Evolutionary conservation across 2,888 invertebrate genomes (phyloP).

Genomic region (Leptopilina drosophilae): DNA sequence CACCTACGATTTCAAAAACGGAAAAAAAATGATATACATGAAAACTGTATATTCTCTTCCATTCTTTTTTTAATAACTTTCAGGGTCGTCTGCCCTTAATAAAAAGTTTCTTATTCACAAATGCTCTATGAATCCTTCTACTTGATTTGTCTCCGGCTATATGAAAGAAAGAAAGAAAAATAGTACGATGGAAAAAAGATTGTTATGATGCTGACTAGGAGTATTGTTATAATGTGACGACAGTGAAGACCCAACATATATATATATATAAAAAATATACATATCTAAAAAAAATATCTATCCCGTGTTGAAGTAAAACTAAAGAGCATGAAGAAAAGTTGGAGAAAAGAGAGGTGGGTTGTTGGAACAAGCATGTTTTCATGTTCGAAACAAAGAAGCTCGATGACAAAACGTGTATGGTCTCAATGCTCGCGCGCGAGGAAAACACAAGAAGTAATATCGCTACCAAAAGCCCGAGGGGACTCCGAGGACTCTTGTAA

Average conservation of each 20-base stretch:
- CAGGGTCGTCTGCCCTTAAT: no score
- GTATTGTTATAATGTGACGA: conserved; percentile 34
- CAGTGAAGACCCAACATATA: conserved; percentile 22
- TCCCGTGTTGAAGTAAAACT: conserved; percentile 46
- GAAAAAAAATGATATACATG: no score
- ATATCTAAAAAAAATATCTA: conserved; percentile 43
- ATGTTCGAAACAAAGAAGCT: conserved; percentile 71
- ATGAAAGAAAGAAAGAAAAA: conserved; percentile 20
- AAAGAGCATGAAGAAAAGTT: conserved; percentile 51
- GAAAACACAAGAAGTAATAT: conserved; percentile 66
- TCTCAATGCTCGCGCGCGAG: conserved; percentile 64
- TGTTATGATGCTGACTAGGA: conserved; percentile 35
- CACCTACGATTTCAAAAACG: no score
- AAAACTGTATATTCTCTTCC: no score
- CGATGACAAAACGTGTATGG: conserved; percentile 72
- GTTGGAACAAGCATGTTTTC: conserved; percentile 66
- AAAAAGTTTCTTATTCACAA: no score
- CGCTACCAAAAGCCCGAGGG: conserved; percentile 54
- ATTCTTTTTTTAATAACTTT: no score
- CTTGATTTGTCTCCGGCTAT: neutral
- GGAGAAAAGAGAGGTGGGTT: conserved; percentile 55
- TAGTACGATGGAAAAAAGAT: neutral
- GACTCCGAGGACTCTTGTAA: conserved; percentile 53
- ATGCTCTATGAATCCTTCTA: neutral
- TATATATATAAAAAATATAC: neutral